phyloP scores from a whole-genome alignment of 2,797 vertebrate genomes.

The Liasis olivaceus region DNA sequence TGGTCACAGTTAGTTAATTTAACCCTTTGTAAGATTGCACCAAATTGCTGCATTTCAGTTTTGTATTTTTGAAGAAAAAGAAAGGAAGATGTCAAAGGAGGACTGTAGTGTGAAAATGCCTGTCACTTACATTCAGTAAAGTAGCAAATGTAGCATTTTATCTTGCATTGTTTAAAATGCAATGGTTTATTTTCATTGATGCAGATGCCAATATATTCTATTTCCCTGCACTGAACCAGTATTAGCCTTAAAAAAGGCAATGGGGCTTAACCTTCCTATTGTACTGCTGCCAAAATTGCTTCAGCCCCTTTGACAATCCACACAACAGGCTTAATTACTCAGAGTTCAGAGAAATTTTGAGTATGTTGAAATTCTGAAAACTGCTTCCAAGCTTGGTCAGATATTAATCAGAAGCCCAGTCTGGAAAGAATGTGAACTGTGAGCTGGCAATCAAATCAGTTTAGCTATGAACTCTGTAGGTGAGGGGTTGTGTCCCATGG shows the following conservation, averaged over 20 bases:
- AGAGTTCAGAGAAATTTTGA: background rate
- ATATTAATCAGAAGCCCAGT: slow-evolving; percentile 12
- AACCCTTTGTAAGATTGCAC: no score
- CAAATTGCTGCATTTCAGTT: background rate
- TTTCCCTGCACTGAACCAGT: background rate
- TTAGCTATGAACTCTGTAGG: background rate
- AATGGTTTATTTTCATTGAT: background rate
- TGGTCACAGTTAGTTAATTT: no score
- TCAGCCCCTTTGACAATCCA: background rate
- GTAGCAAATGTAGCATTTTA: background rate
- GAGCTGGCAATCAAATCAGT: background rate
- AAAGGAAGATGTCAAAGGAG: background rate
- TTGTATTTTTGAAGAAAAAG: background rate
- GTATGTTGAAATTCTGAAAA: slow-evolving; percentile 46
- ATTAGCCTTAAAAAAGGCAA: background rate
- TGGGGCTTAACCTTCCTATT: background rate
- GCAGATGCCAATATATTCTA: background rate
- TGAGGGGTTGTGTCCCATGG: no score
- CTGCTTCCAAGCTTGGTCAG: background rate
- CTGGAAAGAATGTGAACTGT: slow-evolving; percentile 24
- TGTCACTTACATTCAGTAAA: background rate
- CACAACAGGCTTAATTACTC: background rate
- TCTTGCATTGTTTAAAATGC: background rate
- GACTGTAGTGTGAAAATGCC: background rate
- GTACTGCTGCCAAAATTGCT: background rate